These are phyloP conservation scores for Drosophila prostipennis DNA, from an alignment of 2,888 invertebrate species.

Conservation along the genomic window DNA sequence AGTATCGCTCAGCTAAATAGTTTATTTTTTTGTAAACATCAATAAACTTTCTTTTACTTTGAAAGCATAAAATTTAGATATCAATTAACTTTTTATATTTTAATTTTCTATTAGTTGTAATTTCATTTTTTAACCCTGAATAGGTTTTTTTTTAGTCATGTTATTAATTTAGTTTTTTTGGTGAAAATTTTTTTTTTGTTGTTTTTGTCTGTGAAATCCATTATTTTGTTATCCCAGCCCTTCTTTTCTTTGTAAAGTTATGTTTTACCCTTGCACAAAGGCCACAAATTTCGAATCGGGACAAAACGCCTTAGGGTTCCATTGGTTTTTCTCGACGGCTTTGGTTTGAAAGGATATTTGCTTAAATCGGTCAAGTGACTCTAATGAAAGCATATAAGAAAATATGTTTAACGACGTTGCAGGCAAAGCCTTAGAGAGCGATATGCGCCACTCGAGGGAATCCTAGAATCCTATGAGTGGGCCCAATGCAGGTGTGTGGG, in stretches of 20 bases:
- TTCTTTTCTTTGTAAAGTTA: neutral
- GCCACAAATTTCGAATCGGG: neutral
- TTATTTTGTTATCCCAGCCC: neutral
- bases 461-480: slow-evolving; percentile 23
- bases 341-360: slow-evolving; percentile 28
- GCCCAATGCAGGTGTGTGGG: slow-evolving; percentile 21
- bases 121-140: too few relatives aligned
- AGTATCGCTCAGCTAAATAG: too few relatives aligned
- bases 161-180: too few relatives aligned
- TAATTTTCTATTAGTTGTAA: too few relatives aligned
- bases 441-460: slow-evolving; percentile 33
- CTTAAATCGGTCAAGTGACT: slow-evolving; percentile 53
- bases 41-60: too few relatives aligned
- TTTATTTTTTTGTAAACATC: too few relatives aligned
- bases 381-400: slow-evolving; percentile 38
- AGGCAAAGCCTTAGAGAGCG: slow-evolving; percentile 40
- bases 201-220: neutral
- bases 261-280: neutral
- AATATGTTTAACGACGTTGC: slow-evolving; percentile 51
- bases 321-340: slow-evolving; percentile 1
- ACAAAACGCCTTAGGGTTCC: neutral
- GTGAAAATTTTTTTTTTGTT: too few relatives aligned
- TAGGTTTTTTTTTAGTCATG: too few relatives aligned
- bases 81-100: too few relatives aligned
- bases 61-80: too few relatives aligned